Evolutionary conservation across 2,113 vertebrate genomes (phyloP), one percentile per base, ranked within the genome.

Genomic region (Oryzias woworae): DNA sequence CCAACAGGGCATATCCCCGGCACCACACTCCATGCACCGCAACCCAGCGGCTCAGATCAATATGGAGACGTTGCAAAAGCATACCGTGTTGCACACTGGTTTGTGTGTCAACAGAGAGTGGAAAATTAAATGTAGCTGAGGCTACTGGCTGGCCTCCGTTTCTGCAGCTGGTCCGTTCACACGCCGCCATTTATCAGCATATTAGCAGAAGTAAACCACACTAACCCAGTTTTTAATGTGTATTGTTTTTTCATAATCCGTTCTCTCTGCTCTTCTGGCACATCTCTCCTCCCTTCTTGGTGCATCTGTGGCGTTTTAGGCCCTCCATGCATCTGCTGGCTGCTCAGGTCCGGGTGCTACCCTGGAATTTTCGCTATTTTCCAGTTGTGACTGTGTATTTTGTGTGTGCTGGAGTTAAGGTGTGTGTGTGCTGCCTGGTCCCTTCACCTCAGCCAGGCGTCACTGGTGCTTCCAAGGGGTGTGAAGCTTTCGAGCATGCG

Each of bases 341-440:
- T 65, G 77, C 77, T 83, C 77, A 69, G n/a, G 72, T 73, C 58
- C 12, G 77, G 65, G 69, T 89, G 83, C 86, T 64, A 72, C 15
- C 53, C 62, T 85, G 85, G 90, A 91, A 92, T 92, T 73, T 70
- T 61, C 87, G 83, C 74, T 77, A 90, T 92, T 90, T 89, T 83
- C 75, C 53, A 23, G 76, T 71, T 78, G 36, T 57, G 56, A 58
- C 58, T 66, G 75, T 41, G 55, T 70, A 46, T 68, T 71, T 55
- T 56, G 41, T 76, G 48, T 57, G 45, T 60, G 20, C 55, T n/a
- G 60, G 20, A 31, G 31, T 77, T 15, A 58, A 57, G 43, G 51
- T 61, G 22, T 45, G 20, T 71, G 53, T 56, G 28, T 52, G 49
- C 50, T 22, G 62, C 3, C 7, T 78, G 51, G 72, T 60, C 70